These are phyloP conservation scores for Corynorhinus townsendii DNA, from an alignment of 2,113 vertebrate genomes.

Conservation along the genomic window DNA sequence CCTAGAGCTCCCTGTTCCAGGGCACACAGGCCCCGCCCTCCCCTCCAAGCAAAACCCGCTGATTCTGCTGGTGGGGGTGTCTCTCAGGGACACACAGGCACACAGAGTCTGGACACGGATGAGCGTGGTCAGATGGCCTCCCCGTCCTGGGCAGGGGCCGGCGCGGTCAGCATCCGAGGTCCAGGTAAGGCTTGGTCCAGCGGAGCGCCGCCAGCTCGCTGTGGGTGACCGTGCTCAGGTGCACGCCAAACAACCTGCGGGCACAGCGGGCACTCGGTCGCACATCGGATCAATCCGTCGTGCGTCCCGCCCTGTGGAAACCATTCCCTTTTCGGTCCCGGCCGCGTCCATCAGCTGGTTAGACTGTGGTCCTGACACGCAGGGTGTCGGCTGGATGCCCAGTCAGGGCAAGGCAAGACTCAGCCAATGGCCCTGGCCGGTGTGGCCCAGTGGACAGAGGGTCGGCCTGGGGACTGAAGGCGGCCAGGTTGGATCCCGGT, in stretches of 20 bases:
- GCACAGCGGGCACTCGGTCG: neutral
- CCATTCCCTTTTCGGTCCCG: too few species aligned
- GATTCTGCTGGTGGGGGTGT: neutral
- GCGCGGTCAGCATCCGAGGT: slow-evolving; percentile 41
- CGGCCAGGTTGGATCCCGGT: too few species aligned
- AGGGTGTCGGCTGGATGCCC: too few species aligned
- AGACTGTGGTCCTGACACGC: too few species aligned
- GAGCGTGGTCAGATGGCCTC: neutral
- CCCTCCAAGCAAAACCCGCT: neutral
- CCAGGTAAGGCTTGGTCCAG: neutral
- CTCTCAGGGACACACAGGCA: neutral
- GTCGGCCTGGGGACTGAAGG: too few species aligned
- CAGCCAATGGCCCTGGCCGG: too few species aligned
- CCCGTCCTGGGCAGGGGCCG: neutral
- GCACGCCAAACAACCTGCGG: slow-evolving; percentile 43
- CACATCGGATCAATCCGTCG: rapidly evolving
- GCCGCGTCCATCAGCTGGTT: too few species aligned
- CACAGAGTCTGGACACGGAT: too few species aligned
- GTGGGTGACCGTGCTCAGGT: slow-evolving; percentile 26
- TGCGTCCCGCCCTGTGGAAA: rapidly evolving
- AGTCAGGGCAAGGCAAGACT: too few species aligned
- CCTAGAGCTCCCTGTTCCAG: too few species aligned
- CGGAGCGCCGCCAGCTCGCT: neutral
- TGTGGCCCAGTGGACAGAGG: too few species aligned
- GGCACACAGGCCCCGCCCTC: neutral